phyloP scores from a whole-genome alignment of 1,140 invertebrate species.

The Lordiphosa collinella region DNA sequence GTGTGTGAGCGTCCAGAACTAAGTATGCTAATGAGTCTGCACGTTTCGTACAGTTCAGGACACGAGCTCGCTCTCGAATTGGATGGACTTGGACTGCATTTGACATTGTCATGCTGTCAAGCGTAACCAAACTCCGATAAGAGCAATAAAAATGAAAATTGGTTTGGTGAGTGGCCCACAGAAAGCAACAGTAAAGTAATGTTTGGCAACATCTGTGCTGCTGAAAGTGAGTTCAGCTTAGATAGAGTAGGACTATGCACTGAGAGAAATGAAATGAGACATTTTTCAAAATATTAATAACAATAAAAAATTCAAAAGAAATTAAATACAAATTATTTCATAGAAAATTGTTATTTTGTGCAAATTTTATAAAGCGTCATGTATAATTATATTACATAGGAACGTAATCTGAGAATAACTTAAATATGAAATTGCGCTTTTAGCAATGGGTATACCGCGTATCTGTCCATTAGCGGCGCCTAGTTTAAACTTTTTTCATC shows the following conservation, averaged over 20 bases:
- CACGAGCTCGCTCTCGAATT: constrained; percentile 30
- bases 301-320: too few relatives aligned
- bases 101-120: constrained; percentile 73
- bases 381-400: too few relatives aligned
- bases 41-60: constrained; percentile 10
- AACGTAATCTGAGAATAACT: too few relatives aligned
- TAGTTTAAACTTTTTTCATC: too few relatives aligned
- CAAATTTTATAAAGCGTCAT: too few relatives aligned
- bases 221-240: constrained; percentile 7
- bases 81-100: constrained; percentile 27
- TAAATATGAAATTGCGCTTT: too few relatives aligned
- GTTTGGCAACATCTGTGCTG: constrained; percentile 48
- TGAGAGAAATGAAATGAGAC: constrained; percentile 26
- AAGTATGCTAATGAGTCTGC: constrained; percentile 46
- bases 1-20: constrained; percentile 23
- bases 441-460: too few relatives aligned
- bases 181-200: constrained; percentile 47
- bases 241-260: constrained; percentile 23
- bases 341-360: too few relatives aligned
- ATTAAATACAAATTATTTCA: too few relatives aligned
- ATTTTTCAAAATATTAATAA: too few relatives aligned
- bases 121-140: constrained; percentile 78
- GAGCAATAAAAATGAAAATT: constrained; percentile 73
- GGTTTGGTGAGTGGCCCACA: constrained; percentile 44
- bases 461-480: too few relatives aligned